These are phyloP conservation scores for Drosophila ficusphila DNA, from an alignment of 1,140 invertebrate genomes.

Conservation along the genomic window DNA sequence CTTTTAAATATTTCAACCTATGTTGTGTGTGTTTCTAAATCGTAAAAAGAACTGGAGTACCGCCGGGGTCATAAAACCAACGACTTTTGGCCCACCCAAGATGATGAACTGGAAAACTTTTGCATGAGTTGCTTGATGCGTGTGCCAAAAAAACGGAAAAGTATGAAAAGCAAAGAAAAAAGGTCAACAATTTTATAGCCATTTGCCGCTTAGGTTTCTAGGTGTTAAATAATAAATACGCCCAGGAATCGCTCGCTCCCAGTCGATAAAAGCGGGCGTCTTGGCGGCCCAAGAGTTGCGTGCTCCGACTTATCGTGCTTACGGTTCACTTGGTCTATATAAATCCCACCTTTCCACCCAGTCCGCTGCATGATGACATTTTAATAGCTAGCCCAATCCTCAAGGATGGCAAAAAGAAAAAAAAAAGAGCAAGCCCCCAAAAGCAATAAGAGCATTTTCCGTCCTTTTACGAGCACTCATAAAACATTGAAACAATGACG, in stretches of 20 bases:
- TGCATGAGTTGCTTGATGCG: constrained; percentile 19
- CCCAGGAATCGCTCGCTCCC: constrained; percentile 41
- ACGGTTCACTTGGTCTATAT: constrained; percentile 26
- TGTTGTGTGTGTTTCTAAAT: constrained; percentile 51
- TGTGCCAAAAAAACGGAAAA: constrained; percentile 43
- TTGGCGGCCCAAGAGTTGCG: constrained; percentile 41
- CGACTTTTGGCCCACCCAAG: constrained; percentile 21
- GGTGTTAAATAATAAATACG: constrained; percentile 82
- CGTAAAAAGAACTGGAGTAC: constrained; percentile 68
- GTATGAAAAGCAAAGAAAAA: constrained; percentile 32
- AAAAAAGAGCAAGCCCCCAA: not conserved
- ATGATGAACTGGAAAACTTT: constrained; percentile 5
- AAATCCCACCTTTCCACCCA: not conserved
- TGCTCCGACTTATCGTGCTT: constrained; percentile 54
- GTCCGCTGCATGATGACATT: constrained; percentile 63
- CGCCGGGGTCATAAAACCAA: constrained; percentile 55
- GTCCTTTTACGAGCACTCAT: constrained; percentile 61
- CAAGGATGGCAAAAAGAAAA: constrained; percentile 1
- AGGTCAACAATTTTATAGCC: constrained; percentile 76
- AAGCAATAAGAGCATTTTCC: constrained; percentile 71
- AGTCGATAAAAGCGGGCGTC: constrained; percentile 64
- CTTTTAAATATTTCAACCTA: constrained; percentile 80
- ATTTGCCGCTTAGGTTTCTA: constrained; percentile 67
- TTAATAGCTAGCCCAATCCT: constrained; percentile 64
- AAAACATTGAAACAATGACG: constrained; percentile 72